Evolutionary conservation across 2,113 vertebrate species (phyloP).

Genomic region (Pholis gunnellus): DNA sequence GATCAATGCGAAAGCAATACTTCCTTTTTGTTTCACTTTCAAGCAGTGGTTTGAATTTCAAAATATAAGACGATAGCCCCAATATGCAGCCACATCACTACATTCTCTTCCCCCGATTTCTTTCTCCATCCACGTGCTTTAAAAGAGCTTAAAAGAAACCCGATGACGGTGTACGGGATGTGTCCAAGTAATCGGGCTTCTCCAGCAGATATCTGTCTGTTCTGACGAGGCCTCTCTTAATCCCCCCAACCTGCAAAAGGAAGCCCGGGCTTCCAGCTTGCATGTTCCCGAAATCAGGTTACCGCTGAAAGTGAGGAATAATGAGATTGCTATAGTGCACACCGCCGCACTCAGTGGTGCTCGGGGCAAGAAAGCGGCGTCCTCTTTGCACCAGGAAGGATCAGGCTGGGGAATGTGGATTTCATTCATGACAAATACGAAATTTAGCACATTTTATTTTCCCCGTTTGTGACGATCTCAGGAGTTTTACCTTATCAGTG

Average conservation of each 20-base stretch:
- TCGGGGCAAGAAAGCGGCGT: slow-evolving; percentile 6
- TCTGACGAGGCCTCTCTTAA: slow-evolving; percentile 34
- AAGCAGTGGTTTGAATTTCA: background rate
- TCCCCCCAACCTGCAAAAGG: slow-evolving; percentile 35
- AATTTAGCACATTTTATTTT: slow-evolving; percentile 26
- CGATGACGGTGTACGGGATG: background rate
- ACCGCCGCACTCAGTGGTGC: slow-evolving; percentile 16
- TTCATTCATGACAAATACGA: background rate
- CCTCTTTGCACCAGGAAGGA: slow-evolving; percentile 27
- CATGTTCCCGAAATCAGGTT: slow-evolving; percentile 36
- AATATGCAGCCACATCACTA: background rate
- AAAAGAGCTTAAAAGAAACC: background rate
- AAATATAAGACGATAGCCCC: background rate
- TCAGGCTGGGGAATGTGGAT: slow-evolving; percentile 2
- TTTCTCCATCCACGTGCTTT: background rate
- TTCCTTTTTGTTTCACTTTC: background rate
- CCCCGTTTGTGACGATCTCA: background rate
- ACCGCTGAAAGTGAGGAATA: slow-evolving; percentile 34
- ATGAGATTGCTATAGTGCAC: slow-evolving; percentile 35
- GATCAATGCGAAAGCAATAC: background rate
- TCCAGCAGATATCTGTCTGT: background rate
- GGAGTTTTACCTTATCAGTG: slow-evolving; percentile 38
- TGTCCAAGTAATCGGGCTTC: slow-evolving; percentile 1
- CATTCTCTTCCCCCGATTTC: no score
- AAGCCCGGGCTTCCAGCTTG: slow-evolving; percentile 18